These are phyloP conservation scores for Euborellia annulipes DNA, from an alignment of 1,140 invertebrate genomes.

Conservation along the genomic window DNA sequence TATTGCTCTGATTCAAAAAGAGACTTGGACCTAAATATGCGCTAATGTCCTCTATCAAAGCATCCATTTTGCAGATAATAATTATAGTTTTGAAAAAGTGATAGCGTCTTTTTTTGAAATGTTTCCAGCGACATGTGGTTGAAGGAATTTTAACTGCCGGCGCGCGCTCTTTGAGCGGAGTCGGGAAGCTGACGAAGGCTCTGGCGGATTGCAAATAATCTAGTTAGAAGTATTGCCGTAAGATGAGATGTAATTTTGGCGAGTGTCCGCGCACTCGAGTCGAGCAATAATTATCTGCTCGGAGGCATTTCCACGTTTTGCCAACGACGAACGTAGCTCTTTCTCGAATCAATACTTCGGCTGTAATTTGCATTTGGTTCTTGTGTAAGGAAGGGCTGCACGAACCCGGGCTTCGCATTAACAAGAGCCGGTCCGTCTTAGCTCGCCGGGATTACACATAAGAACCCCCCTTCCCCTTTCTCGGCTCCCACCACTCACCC, in stretches of 20 bases:
- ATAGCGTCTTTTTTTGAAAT: no score
- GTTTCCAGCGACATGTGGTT: no score
- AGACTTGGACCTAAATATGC: no score
- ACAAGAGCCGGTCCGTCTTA: constrained; percentile 1
- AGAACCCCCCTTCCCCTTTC: neutral
- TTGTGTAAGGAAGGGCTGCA: constrained; percentile 3
- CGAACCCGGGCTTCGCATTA: constrained; percentile 1
- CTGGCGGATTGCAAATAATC: no score
- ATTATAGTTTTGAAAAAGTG: no score
- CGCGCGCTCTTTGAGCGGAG: no score
- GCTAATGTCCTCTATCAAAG: no score
- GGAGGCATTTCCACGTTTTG: constrained; percentile 8
- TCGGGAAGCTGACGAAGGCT: no score
- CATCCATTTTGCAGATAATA: no score
- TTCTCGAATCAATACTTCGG: constrained; percentile 12
- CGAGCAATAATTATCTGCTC: constrained; percentile 10
- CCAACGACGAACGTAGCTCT: constrained; percentile 8
- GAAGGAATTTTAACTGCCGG: no score
- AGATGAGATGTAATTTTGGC: neutral
- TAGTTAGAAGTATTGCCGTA: no score
- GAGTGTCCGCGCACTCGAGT: constrained; percentile 4
- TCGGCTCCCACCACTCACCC: neutral
- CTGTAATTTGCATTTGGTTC: constrained; percentile 12
- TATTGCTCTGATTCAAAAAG: no score
- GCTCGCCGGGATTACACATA: neutral